Conservation (phyloP, 2,888 invertebrate species). For the Phymatocera aterrima region DNA sequence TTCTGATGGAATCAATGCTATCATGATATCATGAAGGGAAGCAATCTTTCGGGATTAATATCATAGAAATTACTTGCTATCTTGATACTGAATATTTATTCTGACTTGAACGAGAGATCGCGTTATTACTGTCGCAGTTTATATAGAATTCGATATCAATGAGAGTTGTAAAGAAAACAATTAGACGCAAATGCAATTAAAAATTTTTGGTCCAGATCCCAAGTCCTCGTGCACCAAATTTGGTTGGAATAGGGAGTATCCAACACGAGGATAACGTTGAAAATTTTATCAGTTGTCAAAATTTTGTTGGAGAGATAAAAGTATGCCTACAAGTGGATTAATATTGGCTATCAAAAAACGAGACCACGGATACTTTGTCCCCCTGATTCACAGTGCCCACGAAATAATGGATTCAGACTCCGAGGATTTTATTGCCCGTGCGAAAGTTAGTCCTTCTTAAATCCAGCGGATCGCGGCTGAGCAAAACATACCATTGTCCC, state of each 20-base stretch:
- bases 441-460: background rate
- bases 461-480: conserved; percentile 2
- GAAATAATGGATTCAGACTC: background rate
- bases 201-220: too few relatives aligned
- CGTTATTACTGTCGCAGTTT: background rate
- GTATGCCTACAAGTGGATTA: background rate
- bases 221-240: too few relatives aligned
- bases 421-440: background rate
- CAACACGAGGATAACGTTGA: background rate
- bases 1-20: background rate
- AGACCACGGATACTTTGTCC: background rate
- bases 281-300: background rate
- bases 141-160: background rate
- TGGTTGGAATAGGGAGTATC: too few relatives aligned
- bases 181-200: too few relatives aligned
- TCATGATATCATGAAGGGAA: background rate
- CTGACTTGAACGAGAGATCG: background rate
- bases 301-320: background rate
- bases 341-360: background rate
- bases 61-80: background rate
- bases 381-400: background rate
- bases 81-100: background rate
- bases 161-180: background rate
- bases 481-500: background rate
- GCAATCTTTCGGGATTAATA: background rate